Evolutionary conservation across 2,888 invertebrate species (phyloP).

Genomic region (Thymelicus acteon): DNA sequence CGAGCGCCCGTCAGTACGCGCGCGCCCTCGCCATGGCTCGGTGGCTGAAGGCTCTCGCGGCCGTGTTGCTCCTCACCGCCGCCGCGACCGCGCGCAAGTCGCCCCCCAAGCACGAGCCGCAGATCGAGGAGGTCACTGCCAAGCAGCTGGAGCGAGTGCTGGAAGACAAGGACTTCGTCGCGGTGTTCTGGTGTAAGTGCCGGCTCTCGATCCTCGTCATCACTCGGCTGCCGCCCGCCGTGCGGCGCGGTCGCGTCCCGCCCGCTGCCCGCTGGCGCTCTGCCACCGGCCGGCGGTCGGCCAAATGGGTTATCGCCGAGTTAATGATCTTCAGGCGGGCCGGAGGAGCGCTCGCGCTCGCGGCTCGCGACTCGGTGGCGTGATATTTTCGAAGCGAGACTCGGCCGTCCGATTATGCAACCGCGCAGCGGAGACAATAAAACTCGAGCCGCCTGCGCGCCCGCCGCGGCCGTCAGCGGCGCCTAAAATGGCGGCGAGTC

Average conservation of each 20-base stretch:
- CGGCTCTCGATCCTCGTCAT: slow-evolving; percentile 28
- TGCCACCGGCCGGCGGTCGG: slow-evolving; percentile 63
- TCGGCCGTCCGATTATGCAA: slow-evolving; percentile 75
- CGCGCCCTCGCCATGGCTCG: slow-evolving; percentile 83
- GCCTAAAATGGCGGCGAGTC: slow-evolving; percentile 82
- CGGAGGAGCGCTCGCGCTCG: slow-evolving; percentile 51
- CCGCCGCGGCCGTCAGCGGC: slow-evolving; percentile 69
- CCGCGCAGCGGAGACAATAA: slow-evolving; percentile 79
- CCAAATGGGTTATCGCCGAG: slow-evolving; percentile 77
- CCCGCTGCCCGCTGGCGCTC: slow-evolving; percentile 51
- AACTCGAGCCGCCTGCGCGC: slow-evolving; percentile 79
- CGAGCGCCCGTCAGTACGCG: slow-evolving; percentile 74
- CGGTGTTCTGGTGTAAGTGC: slow-evolving; percentile 98
- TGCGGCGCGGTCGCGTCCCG: slow-evolving; percentile 53
- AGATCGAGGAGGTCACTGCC: slow-evolving; percentile 97
- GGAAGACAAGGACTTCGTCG: slow-evolving; percentile 96
- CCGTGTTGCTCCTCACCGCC: slow-evolving; percentile 82
- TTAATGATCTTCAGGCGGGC: slow-evolving; percentile 74
- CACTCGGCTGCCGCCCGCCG: slow-evolving; percentile 57
- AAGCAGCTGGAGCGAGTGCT: slow-evolving; percentile 96
- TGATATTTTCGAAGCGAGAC: slow-evolving; percentile 71
- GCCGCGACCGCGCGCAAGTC: slow-evolving; percentile 80
- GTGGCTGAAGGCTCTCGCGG: slow-evolving; percentile 79
- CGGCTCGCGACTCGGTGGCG: slow-evolving; percentile 46
- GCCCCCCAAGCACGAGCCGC: slow-evolving; percentile 85